Evolutionary conservation across 1,140 invertebrate species (phyloP).

Genomic region (Bombus confusus): DNA sequence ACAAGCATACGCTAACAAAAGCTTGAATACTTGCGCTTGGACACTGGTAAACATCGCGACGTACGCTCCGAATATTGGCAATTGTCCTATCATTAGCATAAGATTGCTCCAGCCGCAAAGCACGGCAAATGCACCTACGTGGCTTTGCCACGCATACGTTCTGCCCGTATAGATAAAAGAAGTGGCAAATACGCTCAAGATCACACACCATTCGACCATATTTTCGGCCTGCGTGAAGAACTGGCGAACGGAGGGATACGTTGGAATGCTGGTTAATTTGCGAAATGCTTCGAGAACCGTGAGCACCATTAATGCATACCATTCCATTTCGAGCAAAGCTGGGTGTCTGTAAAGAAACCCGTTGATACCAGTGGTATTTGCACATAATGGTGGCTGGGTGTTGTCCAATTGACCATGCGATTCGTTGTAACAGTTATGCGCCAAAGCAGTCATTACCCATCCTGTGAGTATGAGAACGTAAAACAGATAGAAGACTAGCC

Average conservation of each 20-base stretch:
- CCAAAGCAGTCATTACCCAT: conserved; percentile 89
- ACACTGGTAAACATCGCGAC: conserved; percentile 94
- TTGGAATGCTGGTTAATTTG: conserved; percentile 89
- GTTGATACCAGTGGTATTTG: conserved; percentile 88
- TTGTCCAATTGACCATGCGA: conserved; percentile 70
- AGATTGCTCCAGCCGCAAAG: conserved; percentile 93
- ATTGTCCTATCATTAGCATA: conserved; percentile 93
- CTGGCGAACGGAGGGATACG: conserved; percentile 88
- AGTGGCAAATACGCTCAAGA: conserved; percentile 90
- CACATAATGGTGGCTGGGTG: conserved; percentile 82
- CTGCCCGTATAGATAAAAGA: conserved; percentile 89
- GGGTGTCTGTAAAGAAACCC: conserved; percentile 88
- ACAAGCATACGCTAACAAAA: conserved; percentile 92
- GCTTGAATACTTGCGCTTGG: conserved; percentile 92
- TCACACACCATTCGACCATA: conserved; percentile 92
- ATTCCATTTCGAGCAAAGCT: conserved; percentile 89
- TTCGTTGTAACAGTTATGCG: conserved; percentile 91
- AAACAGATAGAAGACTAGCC: conserved; percentile 90
- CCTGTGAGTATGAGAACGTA: conserved; percentile 90
- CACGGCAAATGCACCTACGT: conserved; percentile 91
- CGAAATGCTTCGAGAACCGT: conserved; percentile 89
- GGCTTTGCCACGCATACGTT: conserved; percentile 92
- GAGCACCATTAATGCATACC: conserved; percentile 89
- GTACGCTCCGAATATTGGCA: conserved; percentile 92
- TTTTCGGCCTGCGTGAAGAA: conserved; percentile 93